Evolutionary conservation across 53 echinoderm and acorn worm genomes (phyloP).

Genomic region (Arbacia lixula): DNA sequence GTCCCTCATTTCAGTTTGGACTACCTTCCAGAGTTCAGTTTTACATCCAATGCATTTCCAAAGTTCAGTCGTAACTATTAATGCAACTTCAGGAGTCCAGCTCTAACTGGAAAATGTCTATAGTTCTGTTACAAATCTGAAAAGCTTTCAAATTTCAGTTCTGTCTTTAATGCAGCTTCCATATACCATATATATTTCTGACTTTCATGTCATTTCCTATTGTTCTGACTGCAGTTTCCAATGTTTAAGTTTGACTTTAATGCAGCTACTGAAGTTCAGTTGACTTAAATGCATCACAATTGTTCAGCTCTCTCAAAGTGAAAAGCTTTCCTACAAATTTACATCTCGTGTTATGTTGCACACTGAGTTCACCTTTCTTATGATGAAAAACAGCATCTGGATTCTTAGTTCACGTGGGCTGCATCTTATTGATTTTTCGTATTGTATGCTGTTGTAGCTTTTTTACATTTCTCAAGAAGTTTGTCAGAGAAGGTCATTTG

Average conservation of each 20-base stretch:
- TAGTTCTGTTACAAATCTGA: not conserved
- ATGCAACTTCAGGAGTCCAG: conserved; percentile 11
- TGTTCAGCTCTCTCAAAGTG: conserved; percentile 18
- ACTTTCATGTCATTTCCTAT: not conserved
- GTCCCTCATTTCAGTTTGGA: conserved; percentile 7
- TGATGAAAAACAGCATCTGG: not conserved
- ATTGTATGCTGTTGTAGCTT: conserved; percentile 36
- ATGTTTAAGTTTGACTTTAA: conserved; percentile 1
- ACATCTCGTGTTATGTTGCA: conserved; percentile 23
- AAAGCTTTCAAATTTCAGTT: conserved; percentile 14
- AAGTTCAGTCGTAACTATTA: too few species aligned
- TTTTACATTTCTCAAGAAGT: conserved; percentile 50
- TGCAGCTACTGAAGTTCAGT: conserved; percentile 8
- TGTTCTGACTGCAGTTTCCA: conserved; percentile 16
- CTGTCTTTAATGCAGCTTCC: conserved; percentile 17
- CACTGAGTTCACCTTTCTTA: conserved; percentile 28
- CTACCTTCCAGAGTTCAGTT: conserved; percentile 36
- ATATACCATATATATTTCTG: too few species aligned
- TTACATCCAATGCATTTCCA: conserved; percentile 1
- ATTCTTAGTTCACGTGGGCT: conserved; percentile 15
- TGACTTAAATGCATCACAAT: conserved; percentile 17
- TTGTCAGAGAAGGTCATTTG: conserved; percentile 30
- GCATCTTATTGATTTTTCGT: conserved; percentile 23
- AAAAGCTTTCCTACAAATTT: conserved; percentile 1
- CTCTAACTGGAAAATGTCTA: not conserved